These are phyloP conservation scores for Pectinophora gossypiella DNA, from an alignment of 1,140 invertebrate genomes.

Conservation along the genomic window DNA sequence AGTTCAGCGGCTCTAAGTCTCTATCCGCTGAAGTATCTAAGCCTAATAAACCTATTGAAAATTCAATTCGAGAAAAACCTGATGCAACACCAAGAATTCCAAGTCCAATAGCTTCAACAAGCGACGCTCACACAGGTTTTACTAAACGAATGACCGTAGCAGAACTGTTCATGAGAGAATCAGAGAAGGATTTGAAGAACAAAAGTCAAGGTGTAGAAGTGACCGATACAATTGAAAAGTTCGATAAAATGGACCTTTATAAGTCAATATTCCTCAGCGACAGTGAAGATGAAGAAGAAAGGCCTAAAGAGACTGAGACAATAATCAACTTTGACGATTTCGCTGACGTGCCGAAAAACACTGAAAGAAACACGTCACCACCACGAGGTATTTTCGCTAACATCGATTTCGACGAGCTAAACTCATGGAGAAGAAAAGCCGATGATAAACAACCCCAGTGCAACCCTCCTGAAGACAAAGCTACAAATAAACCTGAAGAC, in stretches of 20 bases:
- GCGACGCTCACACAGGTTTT: constrained; percentile 13
- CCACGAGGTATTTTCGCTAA: constrained; percentile 85
- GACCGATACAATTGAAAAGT: constrained; percentile 67
- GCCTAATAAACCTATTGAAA: background rate
- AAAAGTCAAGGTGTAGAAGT: constrained; percentile 37
- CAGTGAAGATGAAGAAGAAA: constrained; percentile 73
- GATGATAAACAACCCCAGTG: constrained; percentile 25
- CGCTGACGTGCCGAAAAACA: constrained; percentile 45
- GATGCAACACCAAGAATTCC: background rate
- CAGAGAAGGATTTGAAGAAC: constrained; percentile 49
- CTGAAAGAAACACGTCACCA: constrained; percentile 80
- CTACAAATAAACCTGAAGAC: constrained; percentile 8
- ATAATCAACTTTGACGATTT: constrained; percentile 30
- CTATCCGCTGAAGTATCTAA: constrained; percentile 11
- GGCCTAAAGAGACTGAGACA: constrained; percentile 25
- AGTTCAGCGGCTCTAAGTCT: constrained; percentile 61
- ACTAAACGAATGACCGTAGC: constrained; percentile 70
- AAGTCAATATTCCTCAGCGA: constrained; percentile 82
- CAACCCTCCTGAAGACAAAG: constrained; percentile 15
- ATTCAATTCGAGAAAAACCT: background rate
- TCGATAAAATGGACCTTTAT: constrained; percentile 79
- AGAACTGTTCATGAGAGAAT: constrained; percentile 70
- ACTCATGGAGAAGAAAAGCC: constrained; percentile 63
- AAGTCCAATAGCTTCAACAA: constrained; percentile 4
- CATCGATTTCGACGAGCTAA: constrained; percentile 79